Percentiles rank a stretch among this genome's conserved stretches.
Conservation (phyloP, 2,888 invertebrate genomes). For the Hedya salicella region DNA sequence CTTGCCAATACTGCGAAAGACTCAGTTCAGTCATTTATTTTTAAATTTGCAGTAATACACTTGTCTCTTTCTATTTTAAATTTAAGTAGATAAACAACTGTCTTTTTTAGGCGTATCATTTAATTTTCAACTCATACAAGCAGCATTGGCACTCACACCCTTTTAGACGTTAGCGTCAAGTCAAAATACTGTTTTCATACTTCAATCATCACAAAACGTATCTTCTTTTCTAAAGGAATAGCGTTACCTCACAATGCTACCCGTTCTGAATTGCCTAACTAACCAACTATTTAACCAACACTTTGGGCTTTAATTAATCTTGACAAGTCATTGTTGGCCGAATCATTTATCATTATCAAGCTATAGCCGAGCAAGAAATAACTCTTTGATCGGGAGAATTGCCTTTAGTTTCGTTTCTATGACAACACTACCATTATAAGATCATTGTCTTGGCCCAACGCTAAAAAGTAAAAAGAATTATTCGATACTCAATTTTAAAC, state of each 20-base stretch:
- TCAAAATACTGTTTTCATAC: constrained; percentile 1
- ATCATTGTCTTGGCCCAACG: constrained; percentile 39
- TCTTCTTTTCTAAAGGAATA: constrained; percentile 29
- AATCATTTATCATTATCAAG: constrained; percentile 81
- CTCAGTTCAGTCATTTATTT: no score
- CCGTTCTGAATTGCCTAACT: constrained; percentile 70
- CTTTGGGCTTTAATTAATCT: constrained; percentile 80
- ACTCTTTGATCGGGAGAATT: constrained; percentile 58
- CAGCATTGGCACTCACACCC: no score
- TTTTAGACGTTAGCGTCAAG: no score
- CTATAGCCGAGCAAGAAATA: constrained; percentile 68
- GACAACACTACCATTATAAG: constrained; percentile 57
- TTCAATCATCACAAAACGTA: constrained; percentile 10
- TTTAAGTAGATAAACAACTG: no score
- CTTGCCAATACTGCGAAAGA: no score
- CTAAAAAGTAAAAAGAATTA: constrained; percentile 9
- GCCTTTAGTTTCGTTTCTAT: constrained; percentile 55
- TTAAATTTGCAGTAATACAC: no score
- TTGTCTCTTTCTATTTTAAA: no score
- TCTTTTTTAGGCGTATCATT: no score
- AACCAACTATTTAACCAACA: constrained; percentile 71
- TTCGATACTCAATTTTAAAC: neutral
- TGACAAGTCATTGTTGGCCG: constrained; percentile 74
- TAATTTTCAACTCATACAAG: no score
- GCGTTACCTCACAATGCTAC: constrained; percentile 61